A percentile compares a stretch with the other conserved stretches of the same genome.
phyloP scores from a whole-genome alignment of 2,797 vertebrate genomes.

The Craterocephalus amniculus region DNA sequence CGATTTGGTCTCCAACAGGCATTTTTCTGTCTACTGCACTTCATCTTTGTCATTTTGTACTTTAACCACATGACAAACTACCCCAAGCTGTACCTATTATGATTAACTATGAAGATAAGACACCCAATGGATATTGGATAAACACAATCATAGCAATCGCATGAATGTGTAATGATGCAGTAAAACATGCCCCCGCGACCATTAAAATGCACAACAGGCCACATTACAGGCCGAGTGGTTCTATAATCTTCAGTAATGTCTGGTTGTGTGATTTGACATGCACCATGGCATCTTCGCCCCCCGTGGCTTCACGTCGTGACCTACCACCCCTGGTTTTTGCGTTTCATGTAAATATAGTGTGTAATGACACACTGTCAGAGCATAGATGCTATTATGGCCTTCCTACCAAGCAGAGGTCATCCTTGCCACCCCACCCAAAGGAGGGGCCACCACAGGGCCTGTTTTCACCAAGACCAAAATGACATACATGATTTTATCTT shows the following conservation, averaged over 20 bases:
- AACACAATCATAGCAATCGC: slow-evolving; percentile 43
- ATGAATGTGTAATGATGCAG: slow-evolving; percentile 57
- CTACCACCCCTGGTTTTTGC: slow-evolving; percentile 70
- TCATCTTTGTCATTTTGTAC: slow-evolving; percentile 38
- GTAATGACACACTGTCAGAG: slow-evolving; percentile 80
- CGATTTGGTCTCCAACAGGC: background rate
- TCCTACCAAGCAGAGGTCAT: slow-evolving; percentile 81
- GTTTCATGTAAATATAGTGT: slow-evolving; percentile 85
- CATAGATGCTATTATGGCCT: slow-evolving; percentile 81
- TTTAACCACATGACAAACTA: slow-evolving; percentile 40
- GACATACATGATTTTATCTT: slow-evolving; percentile 81
- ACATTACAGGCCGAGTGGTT: slow-evolving; percentile 62
- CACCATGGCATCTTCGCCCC: slow-evolving; percentile 68
- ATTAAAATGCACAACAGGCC: slow-evolving; percentile 56
- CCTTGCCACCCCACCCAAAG: slow-evolving; percentile 77
- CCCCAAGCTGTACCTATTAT: slow-evolving; percentile 43
- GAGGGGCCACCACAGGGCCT: slow-evolving; percentile 65
- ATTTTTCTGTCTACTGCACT: slow-evolving; percentile 38
- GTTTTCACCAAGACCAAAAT: slow-evolving; percentile 84
- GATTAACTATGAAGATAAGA: slow-evolving; percentile 50
- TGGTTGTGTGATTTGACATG: slow-evolving; percentile 47
- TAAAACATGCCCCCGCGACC: slow-evolving; percentile 55
- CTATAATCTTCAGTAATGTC: slow-evolving; percentile 66
- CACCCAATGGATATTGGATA: slow-evolving; percentile 24
- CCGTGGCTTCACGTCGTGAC: slow-evolving; percentile 58